Conservation (phyloP, 1,140 invertebrate species). For the Drosophila jambulina region DNA sequence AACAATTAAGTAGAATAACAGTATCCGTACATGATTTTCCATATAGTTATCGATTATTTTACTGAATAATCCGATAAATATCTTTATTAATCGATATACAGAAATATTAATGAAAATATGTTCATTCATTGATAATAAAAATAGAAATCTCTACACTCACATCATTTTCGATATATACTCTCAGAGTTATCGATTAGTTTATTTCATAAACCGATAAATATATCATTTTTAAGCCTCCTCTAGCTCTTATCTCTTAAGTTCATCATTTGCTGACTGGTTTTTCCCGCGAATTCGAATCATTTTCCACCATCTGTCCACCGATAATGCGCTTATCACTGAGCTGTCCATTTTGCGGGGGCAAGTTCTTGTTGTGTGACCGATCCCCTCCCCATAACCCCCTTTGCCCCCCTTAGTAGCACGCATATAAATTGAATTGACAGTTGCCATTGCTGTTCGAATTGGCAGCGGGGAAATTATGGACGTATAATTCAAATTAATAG, state of each 20-base stretch:
- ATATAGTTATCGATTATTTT: background rate
- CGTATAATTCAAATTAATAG: slow-evolving; percentile 83
- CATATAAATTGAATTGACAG: slow-evolving; percentile 76
- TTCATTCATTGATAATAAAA: no score
- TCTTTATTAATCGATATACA: no score
- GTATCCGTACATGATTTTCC: no score
- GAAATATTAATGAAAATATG: no score
- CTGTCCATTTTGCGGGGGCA: slow-evolving; percentile 30
- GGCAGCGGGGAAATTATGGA: slow-evolving; percentile 75
- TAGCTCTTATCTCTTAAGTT: background rate
- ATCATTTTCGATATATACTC: no score
- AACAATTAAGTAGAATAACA: no score
- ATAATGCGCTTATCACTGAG: slow-evolving; percentile 36
- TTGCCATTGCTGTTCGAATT: slow-evolving; percentile 46
- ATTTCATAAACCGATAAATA: no score
- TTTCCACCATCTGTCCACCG: slow-evolving; percentile 11
- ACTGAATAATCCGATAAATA: no score
- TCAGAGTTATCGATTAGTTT: no score
- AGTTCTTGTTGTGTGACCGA: slow-evolving; percentile 14
- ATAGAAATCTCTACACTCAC: no score
- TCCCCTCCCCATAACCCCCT: background rate
- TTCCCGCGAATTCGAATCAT: background rate
- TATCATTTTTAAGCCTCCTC: background rate
- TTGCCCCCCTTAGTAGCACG: background rate
- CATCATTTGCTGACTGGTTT: slow-evolving; percentile 14